phyloP scores from a whole-genome alignment of 2,113 vertebrate genomes.

The Pomatostomus ruficeps region DNA sequence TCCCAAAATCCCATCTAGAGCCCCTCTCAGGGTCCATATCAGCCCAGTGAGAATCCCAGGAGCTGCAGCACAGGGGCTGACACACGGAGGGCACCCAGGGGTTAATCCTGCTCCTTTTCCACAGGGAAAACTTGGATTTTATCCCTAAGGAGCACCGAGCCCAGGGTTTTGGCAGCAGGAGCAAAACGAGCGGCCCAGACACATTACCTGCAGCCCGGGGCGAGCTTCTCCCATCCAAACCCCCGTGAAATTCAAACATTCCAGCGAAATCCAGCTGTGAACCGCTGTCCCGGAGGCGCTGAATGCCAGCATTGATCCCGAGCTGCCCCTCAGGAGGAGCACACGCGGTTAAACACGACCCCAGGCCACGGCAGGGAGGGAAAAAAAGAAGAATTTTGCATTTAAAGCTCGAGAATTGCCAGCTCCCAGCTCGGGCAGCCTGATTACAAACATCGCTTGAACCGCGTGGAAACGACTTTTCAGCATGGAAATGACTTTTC shows the following conservation, averaged over 20 bases:
- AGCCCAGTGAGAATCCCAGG: neutral
- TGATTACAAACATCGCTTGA: neutral
- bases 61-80: neutral
- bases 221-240: neutral
- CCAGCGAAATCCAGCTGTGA: neutral
- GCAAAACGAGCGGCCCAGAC: neutral
- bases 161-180: neutral
- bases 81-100: neutral
- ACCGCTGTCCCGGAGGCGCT: neutral
- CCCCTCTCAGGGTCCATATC: neutral
- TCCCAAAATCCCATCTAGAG: neutral
- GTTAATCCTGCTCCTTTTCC: neutral
- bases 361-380: neutral
- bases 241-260: neutral
- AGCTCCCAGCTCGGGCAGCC: neutral
- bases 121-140: rapidly evolving
- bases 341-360: neutral
- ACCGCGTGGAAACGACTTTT: neutral
- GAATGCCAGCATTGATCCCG: neutral
- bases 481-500: neutral
- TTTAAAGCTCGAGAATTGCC: neutral
- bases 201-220: neutral
- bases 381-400: neutral
- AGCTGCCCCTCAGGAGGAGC: neutral
- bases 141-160: neutral